Percentiles rank a stretch among this genome's conserved stretches.
Conservation (phyloP, 1,140 invertebrate species). For the Drosophila nebulosa region DNA sequence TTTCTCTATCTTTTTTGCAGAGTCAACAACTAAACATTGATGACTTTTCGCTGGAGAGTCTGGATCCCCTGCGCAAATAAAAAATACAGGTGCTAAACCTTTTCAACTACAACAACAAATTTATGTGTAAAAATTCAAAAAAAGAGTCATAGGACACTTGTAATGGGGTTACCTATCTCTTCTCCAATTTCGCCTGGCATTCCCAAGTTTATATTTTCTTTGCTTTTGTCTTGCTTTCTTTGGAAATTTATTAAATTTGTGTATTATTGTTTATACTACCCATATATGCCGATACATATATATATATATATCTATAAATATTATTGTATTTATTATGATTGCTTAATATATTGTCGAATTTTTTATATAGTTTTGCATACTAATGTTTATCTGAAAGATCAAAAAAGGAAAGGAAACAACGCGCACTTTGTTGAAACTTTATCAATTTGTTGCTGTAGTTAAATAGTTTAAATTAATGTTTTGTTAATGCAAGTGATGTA, state of each 20-base stretch:
- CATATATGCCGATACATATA: not conserved
- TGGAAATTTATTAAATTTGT: conserved; percentile 50
- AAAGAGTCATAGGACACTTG: conserved; percentile 7
- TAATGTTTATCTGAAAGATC: conserved; percentile 42
- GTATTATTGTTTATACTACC: conserved; percentile 66
- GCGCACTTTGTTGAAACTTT: conserved; percentile 66
- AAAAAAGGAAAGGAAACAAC: conserved; percentile 27
- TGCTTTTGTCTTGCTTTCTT: not conserved
- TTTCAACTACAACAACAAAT: conserved; percentile 29
- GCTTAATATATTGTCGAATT: conserved; percentile 62
- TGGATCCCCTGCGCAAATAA: conserved; percentile 87
- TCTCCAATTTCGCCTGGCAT: conserved; percentile 29
- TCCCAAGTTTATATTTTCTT: conserved; percentile 17
- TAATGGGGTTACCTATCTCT: conserved; percentile 11
- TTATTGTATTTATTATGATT: conserved; percentile 76
- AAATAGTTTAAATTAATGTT: conserved; percentile 68
- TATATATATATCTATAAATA: conserved; percentile 30
- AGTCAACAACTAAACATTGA: conserved; percentile 82
- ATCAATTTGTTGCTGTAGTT: conserved; percentile 74
- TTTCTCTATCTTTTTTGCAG: conserved; percentile 37
- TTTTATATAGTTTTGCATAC: conserved; percentile 54
- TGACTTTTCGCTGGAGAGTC: conserved; percentile 92
- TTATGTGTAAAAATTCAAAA: conserved; percentile 9
- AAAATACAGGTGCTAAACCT: conserved; percentile 48
- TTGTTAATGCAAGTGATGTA: conserved; percentile 1